These are phyloP conservation scores for Eutrigla gurnardus DNA, from an alignment of 2,797 vertebrate species.

Conservation along the genomic window DNA sequence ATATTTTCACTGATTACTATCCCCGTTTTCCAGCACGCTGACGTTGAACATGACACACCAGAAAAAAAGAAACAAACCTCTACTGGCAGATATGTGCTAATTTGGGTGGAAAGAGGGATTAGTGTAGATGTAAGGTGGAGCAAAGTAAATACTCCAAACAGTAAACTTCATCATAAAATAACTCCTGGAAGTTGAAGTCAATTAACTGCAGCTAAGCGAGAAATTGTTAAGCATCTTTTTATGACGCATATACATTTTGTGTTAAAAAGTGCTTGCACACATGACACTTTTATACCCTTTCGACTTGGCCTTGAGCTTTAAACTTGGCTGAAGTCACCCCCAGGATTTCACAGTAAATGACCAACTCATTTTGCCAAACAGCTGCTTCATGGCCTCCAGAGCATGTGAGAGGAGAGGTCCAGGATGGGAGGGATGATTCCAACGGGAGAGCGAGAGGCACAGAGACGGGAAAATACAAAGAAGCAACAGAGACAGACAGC, in stretches of 20 bases:
- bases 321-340: constrained; percentile 55
- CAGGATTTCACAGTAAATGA: constrained; percentile 66
- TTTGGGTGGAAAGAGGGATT: not conserved
- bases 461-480: constrained; percentile 33
- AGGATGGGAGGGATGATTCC: constrained; percentile 55
- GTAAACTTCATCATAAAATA: constrained; percentile 11
- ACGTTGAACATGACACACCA: not conserved
- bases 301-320: constrained; percentile 37
- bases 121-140: not conserved
- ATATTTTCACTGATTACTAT: not conserved
- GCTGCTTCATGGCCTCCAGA: constrained; percentile 69
- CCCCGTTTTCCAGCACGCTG: not conserved
- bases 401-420: constrained; percentile 43
- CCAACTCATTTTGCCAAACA: constrained; percentile 71
- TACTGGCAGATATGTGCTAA: not conserved
- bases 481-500: not conserved
- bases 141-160: constrained; percentile 16
- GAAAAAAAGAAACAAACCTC: not conserved
- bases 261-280: constrained; percentile 21
- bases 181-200: constrained; percentile 3
- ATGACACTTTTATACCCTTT: constrained; percentile 13
- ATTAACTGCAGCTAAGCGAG: constrained; percentile 18
- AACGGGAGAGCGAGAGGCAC: constrained; percentile 45
- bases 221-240: constrained; percentile 17
- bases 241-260: constrained; percentile 13